phyloP scores from a whole-genome alignment of 2,888 invertebrate genomes.

The Melieria crassipennis region DNA sequence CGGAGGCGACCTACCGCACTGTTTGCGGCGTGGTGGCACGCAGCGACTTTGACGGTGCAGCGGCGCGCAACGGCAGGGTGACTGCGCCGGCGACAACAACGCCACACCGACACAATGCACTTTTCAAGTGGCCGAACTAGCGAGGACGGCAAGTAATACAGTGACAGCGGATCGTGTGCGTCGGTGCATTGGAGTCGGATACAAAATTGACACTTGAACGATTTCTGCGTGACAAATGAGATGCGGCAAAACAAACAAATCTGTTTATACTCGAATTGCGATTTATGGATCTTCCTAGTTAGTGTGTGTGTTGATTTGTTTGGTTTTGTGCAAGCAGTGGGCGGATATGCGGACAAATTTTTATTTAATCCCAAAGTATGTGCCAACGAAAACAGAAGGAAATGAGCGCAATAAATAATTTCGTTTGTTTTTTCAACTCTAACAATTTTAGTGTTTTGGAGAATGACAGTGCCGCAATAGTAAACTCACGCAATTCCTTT shows the following conservation, averaged over 20 bases:
- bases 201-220: constrained; percentile 28
- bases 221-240: constrained; percentile 49
- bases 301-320: constrained; percentile 13
- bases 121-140: no score
- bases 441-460: no score
- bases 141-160: no score
- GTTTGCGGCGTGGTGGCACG: constrained; percentile 23
- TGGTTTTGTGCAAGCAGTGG: constrained; percentile 6
- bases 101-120: no score
- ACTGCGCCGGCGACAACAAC: background rate
- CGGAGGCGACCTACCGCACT: constrained; percentile 36
- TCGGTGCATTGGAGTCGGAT: no score
- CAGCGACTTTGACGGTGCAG: constrained; percentile 8
- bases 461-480: no score
- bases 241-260: constrained; percentile 53
- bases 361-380: background rate
- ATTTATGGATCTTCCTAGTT: constrained; percentile 35
- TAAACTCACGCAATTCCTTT: no score
- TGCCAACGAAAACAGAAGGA: constrained; percentile 23
- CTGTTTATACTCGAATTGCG: constrained; percentile 50
- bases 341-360: constrained; percentile 17
- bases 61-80: constrained; percentile 25
- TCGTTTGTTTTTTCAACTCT: constrained; percentile 1
- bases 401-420: constrained; percentile 32
- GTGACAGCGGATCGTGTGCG: no score